phyloP scores from a whole-genome alignment of 2,888 invertebrate species.

The Therioaphis trifolii region DNA sequence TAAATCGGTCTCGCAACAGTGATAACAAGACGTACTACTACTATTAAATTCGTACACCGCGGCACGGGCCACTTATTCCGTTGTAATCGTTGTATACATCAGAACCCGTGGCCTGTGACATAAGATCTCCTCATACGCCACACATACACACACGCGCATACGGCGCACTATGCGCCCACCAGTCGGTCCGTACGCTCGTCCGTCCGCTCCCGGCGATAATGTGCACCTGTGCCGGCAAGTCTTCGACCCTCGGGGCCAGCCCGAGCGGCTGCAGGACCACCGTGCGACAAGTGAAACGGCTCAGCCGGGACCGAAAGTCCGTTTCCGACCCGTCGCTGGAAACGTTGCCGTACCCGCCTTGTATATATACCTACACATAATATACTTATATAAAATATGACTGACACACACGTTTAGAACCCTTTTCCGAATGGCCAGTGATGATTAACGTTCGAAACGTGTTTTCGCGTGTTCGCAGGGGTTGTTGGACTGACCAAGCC shows the following conservation, averaged over 20 bases:
- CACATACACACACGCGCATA: too few relatives aligned
- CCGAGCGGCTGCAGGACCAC: conserved; percentile 69
- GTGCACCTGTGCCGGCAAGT: conserved; percentile 50
- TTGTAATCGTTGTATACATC: conserved; percentile 8
- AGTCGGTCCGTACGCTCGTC: conserved; percentile 50
- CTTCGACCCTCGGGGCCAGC: background rate
- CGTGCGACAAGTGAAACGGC: conserved; percentile 77
- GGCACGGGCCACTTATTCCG: conserved; percentile 59
- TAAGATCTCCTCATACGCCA: conserved; percentile 38
- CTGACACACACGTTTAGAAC: too few relatives aligned
- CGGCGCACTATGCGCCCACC: conserved; percentile 30
- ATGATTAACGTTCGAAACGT: too few relatives aligned
- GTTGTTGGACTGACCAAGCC: conserved; percentile 74
- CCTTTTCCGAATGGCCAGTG: too few relatives aligned
- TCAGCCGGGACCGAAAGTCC: conserved; percentile 57
- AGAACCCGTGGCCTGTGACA: conserved; percentile 42
- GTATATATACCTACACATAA: conserved; percentile 59
- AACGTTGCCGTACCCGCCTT: conserved; percentile 40
- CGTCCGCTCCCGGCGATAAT: background rate
- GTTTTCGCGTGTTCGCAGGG: conserved; percentile 69
- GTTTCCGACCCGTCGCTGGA: conserved; percentile 46
- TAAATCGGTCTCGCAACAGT: conserved; percentile 56
- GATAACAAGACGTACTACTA: conserved; percentile 31
- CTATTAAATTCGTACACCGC: conserved; percentile 41
- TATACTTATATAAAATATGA: background rate